A percentile compares a stretch with the other conserved stretches of the same genome.
Conservation (phyloP, 1,140 invertebrate species). For the Drosophila nebulosa region DNA sequence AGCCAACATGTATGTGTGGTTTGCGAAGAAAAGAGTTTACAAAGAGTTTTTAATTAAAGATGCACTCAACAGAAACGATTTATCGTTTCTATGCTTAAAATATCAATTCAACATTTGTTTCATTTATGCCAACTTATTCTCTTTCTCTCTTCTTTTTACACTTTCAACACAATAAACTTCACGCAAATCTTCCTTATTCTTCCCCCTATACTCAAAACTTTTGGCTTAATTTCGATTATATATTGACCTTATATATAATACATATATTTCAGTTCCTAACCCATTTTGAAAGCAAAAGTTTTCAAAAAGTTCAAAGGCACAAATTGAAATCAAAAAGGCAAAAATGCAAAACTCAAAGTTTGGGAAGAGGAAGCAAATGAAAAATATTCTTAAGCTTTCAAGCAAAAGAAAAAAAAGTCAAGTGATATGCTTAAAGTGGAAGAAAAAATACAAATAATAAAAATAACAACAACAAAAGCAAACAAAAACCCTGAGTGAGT, state of each 20-base stretch:
- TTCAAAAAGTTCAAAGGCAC: conserved; percentile 31
- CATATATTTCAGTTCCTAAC: conserved; percentile 21
- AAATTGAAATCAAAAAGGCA: conserved; percentile 31
- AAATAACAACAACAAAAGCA: conserved; percentile 13
- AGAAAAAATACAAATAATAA: background rate
- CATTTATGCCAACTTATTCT: too few species aligned
- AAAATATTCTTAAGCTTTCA: conserved; percentile 33
- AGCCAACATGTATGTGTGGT: background rate
- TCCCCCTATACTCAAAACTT: background rate
- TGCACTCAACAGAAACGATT: too few species aligned
- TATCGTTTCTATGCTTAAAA: too few species aligned
- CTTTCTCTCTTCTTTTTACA: too few species aligned
- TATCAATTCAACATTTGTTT: too few species aligned
- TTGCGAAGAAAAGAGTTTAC: background rate
- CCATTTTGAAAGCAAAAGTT: conserved; percentile 38
- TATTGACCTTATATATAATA: conserved; percentile 24
- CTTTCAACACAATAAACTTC: background rate
- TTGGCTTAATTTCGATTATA: conserved; percentile 13
- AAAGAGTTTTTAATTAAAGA: background rate
- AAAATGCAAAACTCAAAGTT: conserved; percentile 18
- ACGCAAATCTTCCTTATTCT: background rate
- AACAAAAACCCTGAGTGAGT: conserved; percentile 21
- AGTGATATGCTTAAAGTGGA: conserved; percentile 39
- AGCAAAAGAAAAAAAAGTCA: conserved; percentile 8
- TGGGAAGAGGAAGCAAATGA: conserved; percentile 19